Evolutionary conservation across 2,888 invertebrate genomes (phyloP).

Genomic region (Strigamia crassipes): DNA sequence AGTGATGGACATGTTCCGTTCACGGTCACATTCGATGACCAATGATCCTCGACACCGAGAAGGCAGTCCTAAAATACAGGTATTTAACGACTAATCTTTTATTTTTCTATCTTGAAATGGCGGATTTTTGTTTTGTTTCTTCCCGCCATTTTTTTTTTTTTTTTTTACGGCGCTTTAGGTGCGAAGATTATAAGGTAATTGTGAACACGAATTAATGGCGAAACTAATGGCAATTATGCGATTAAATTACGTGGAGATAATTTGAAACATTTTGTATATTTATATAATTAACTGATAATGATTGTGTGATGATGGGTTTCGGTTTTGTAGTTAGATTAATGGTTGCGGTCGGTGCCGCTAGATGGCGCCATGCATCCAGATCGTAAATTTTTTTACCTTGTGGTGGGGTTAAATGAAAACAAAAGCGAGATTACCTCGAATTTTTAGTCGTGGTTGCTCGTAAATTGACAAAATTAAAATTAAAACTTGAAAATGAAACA

Average conservation of each 20-base stretch:
- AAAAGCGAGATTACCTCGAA: neutral
- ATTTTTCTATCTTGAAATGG: no score
- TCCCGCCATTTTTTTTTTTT: neutral
- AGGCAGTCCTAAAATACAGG: constrained; percentile 50
- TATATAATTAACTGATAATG: neutral
- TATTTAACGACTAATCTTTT: no score
- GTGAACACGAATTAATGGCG: no score
- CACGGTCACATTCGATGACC: constrained; percentile 68
- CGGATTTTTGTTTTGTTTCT: no score
- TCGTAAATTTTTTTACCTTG: no score
- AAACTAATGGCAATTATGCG: neutral
- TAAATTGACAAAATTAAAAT: neutral
- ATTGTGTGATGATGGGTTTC: neutral
- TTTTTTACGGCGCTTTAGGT: no score
- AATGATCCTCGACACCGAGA: constrained; percentile 72
- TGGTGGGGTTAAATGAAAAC: neutral
- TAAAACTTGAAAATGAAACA: neutral
- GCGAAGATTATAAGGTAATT: no score
- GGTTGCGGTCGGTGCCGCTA: neutral
- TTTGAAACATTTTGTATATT: constrained; percentile 8
- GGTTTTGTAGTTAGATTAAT: neutral
- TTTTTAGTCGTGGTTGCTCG: neutral
- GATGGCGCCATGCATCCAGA: neutral
- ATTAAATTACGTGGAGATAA: neutral
- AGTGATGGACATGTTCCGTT: constrained; percentile 88